Percentiles rank a stretch among this genome's conserved stretches.
Conservation (phyloP, 2,888 invertebrate genomes). For the Ashinkailepas kermadecensis region DNA sequence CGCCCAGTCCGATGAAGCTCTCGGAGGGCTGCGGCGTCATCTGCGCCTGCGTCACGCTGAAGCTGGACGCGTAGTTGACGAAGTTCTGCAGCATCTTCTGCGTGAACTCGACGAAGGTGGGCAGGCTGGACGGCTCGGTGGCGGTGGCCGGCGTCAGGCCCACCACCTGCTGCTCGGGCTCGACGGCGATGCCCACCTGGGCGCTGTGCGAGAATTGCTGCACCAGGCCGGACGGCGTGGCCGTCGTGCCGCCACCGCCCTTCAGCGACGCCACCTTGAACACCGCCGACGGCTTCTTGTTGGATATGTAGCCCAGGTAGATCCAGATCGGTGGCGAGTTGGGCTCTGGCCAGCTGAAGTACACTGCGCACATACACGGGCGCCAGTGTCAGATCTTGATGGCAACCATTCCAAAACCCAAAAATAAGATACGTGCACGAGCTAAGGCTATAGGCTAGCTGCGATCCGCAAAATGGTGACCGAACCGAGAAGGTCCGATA, state of each 20-base stretch:
- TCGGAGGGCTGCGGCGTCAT: slow-evolving; percentile 71
- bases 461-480: no score
- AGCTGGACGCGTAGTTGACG: slow-evolving; percentile 86
- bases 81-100: slow-evolving; percentile 91
- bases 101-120: slow-evolving; percentile 48
- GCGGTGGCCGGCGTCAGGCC: slow-evolving; percentile 45
- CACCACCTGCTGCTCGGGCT: slow-evolving; percentile 53
- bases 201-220: slow-evolving; percentile 79
- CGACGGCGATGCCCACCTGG: slow-evolving; percentile 89
- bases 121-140: slow-evolving; percentile 41
- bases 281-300: slow-evolving; percentile 91
- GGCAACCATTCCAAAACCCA: no score
- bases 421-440: no score
- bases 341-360: slow-evolving; percentile 90
- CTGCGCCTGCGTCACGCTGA: slow-evolving; percentile 68
- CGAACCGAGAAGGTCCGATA: no score
- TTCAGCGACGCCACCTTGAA: slow-evolving; percentile 87
- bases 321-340: slow-evolving; percentile 88
- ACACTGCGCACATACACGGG: slow-evolving; percentile 50
- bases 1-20: slow-evolving; percentile 76
- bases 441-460: no score
- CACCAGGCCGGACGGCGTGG: slow-evolving; percentile 24
- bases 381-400: no score
- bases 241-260: slow-evolving; percentile 42
- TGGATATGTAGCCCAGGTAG: slow-evolving; percentile 83